phyloP scores from a whole-genome alignment of 1,140 invertebrate species.

The Orussus abietinus region DNA sequence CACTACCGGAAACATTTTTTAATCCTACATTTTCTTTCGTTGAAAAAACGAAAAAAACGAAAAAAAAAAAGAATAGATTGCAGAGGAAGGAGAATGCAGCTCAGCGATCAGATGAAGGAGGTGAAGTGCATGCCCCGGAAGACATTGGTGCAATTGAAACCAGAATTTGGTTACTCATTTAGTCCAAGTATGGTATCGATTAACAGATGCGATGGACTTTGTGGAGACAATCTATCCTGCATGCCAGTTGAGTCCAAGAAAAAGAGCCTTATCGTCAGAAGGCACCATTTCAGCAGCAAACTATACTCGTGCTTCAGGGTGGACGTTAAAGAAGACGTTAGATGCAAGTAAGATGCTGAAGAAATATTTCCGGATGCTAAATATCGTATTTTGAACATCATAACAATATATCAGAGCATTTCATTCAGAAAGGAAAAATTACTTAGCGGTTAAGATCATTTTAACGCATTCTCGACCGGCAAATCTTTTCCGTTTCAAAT shows the following conservation, averaged over 20 bases:
- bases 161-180: slow-evolving; percentile 13
- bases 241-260: slow-evolving; percentile 1
- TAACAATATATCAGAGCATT: too few relatives aligned
- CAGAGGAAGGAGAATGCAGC: background rate
- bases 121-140: slow-evolving; percentile 15
- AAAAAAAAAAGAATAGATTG: slow-evolving; percentile 14
- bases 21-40: too few relatives aligned
- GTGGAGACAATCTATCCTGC: slow-evolving; percentile 12
- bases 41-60: too few relatives aligned
- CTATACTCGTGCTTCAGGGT: slow-evolving; percentile 9
- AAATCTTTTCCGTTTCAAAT: too few relatives aligned
- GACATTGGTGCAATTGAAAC: slow-evolving; percentile 13
- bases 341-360: slow-evolving; percentile 21
- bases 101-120: slow-evolving; percentile 4
- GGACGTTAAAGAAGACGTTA: slow-evolving; percentile 15
- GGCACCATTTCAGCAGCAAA: background rate
- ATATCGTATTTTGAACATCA: too few relatives aligned
- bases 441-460: too few relatives aligned
- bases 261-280: slow-evolving; percentile 1
- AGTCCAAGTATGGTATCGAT: slow-evolving; percentile 13
- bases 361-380: too few relatives aligned
- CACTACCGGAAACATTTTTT: too few relatives aligned
- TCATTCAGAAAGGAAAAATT: too few relatives aligned
- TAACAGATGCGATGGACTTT: slow-evolving; percentile 19
- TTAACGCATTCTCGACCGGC: too few relatives aligned